Evolutionary conservation across 2,888 invertebrate species (phyloP).

Genomic region (Trichogramma evanescens): DNA sequence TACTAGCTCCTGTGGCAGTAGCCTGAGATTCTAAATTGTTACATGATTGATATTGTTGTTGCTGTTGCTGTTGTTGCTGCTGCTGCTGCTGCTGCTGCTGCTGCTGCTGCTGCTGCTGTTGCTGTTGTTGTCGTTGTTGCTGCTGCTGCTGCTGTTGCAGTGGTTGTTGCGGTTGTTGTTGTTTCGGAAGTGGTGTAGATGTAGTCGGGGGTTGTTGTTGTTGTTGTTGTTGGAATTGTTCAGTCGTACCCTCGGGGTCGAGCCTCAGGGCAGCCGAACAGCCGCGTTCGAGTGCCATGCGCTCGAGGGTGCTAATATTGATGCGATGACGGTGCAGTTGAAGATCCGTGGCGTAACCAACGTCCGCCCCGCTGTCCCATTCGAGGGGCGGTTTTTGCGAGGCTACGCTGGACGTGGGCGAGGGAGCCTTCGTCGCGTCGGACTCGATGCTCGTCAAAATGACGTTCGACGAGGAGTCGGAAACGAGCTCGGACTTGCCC

Average conservation of each 20-base stretch:
- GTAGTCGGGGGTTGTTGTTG: neutral
- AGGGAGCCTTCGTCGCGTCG: constrained; percentile 47
- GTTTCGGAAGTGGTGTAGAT: too few species aligned
- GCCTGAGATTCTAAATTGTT: too few species aligned
- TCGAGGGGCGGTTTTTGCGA: constrained; percentile 66
- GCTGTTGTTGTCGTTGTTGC: constrained; percentile 6
- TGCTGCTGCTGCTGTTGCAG: constrained; percentile 8
- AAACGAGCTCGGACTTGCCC: neutral
- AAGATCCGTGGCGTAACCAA: constrained; percentile 63
- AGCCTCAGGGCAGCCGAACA: constrained; percentile 45
- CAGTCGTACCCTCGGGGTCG: constrained; percentile 48
- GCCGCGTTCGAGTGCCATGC: constrained; percentile 52
- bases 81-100: constrained; percentile 24
- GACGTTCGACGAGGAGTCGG: constrained; percentile 27
- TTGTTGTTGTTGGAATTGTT: constrained; percentile 20
- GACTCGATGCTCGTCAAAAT: constrained; percentile 35
- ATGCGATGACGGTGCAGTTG: constrained; percentile 36
- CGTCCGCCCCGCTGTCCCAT: constrained; percentile 84
- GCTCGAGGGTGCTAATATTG: constrained; percentile 57
- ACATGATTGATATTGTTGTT: too few species aligned
- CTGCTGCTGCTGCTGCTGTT: too few species aligned
- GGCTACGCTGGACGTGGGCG: constrained; percentile 69
- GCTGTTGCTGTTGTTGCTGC: neutral
- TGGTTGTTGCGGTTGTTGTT: too few species aligned
- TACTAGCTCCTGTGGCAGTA: neutral